phyloP scores from a whole-genome alignment of 2,113 vertebrate species.

The Ptychochromis oligacanthus region DNA sequence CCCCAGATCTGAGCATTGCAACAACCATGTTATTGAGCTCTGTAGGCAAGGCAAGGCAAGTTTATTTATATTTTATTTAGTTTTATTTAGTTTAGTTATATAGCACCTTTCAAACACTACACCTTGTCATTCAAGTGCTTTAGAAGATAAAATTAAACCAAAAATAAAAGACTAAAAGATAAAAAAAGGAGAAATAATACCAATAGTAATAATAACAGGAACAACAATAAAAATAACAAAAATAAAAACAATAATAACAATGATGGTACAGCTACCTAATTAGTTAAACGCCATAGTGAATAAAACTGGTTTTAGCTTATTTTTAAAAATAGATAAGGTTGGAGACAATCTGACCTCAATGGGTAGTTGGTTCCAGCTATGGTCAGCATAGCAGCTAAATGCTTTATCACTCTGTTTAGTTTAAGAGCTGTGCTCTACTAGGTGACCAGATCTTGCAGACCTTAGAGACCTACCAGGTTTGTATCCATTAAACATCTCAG shows the following conservation, averaged over 20 bases:
- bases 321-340: too few species aligned
- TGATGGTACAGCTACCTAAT: not conserved
- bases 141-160: not conserved
- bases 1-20: too few species aligned
- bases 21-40: too few species aligned
- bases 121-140: not conserved
- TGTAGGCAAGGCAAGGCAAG: not conserved
- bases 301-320: not conserved
- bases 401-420: not conserved
- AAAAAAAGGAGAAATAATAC: not conserved
- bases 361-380: not conserved
- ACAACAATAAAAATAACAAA: not conserved
- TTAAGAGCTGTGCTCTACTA: not conserved
- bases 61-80: not conserved
- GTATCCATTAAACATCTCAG: not conserved
- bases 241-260: not conserved
- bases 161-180: not conserved
- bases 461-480: too few species aligned
- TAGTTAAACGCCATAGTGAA: not conserved
- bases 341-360: not conserved
- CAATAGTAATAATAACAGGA: fast-evolving
- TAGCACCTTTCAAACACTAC: not conserved
- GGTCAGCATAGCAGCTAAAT: not conserved
- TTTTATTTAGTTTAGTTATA: too few species aligned
- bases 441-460: not conserved